Evolutionary conservation across 1,140 invertebrate genomes (phyloP).

Genomic region (Penaeus japonicus): DNA sequence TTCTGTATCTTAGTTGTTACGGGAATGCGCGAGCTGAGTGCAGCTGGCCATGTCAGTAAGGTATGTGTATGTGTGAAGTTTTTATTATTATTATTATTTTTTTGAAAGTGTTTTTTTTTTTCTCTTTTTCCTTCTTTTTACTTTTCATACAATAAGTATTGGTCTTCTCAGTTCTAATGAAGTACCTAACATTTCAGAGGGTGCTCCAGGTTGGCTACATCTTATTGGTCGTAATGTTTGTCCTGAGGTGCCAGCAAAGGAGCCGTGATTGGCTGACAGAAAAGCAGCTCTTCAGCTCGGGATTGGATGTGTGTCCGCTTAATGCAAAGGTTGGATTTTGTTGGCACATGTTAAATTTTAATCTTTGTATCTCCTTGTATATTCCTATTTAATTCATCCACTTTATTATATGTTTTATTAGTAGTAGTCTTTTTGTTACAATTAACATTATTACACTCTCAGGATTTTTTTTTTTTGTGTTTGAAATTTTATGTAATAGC

Average conservation of each 20-base stretch:
- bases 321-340: slow-evolving; percentile 68
- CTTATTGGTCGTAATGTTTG: slow-evolving; percentile 65
- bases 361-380: no score
- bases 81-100: neutral
- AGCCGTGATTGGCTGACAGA: slow-evolving; percentile 83
- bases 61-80: neutral
- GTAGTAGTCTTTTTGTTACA: no score
- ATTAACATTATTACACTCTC: no score
- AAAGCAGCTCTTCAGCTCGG: slow-evolving; percentile 76
- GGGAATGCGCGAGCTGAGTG: slow-evolving; percentile 68
- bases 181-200: slow-evolving; percentile 16
- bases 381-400: no score
- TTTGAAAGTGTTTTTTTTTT: neutral
- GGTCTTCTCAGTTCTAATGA: neutral
- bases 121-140: neutral
- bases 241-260: slow-evolving; percentile 73
- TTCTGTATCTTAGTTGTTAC: slow-evolving; percentile 80
- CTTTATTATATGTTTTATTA: no score
- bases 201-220: slow-evolving; percentile 40
- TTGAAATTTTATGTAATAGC: no score
- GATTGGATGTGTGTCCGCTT: slow-evolving; percentile 66
- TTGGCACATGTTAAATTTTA: no score
- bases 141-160: neutral
- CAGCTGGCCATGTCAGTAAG: slow-evolving; percentile 35
- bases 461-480: no score